A percentile compares a stretch with the other conserved stretches of the same genome.
Evolutionary conservation across 2,888 invertebrate genomes (phyloP).

Genomic region (Sphaerophoria rueppellii): DNA sequence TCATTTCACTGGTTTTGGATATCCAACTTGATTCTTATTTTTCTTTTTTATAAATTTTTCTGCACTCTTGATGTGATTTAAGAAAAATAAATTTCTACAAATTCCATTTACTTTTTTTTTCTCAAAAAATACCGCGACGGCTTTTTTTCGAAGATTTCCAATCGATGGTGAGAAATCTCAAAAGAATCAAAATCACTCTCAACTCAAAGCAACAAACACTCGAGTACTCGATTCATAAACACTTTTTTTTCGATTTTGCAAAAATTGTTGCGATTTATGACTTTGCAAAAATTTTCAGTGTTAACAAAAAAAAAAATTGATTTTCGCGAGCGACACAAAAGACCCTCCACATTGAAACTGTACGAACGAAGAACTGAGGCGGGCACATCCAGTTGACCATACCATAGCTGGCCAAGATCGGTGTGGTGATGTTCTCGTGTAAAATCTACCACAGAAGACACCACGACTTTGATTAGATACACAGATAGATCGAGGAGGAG

Average conservation of each 20-base stretch:
- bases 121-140: constrained; percentile 58
- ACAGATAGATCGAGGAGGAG: constrained; percentile 27
- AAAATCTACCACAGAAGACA: constrained; percentile 55
- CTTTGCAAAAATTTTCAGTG: constrained; percentile 48
- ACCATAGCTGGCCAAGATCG: constrained; percentile 76
- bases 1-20: constrained; percentile 71
- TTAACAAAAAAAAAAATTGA: constrained; percentile 72
- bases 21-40: constrained; percentile 59
- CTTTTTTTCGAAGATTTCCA: constrained; percentile 17
- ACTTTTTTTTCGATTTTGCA: constrained; percentile 23
- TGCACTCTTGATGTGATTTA: neutral
- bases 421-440: constrained; percentile 56
- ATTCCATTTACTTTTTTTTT: constrained; percentile 5
- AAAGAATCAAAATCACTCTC: constrained; percentile 18
- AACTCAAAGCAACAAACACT: neutral
- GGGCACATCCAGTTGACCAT: constrained; percentile 76
- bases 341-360: constrained; percentile 79
- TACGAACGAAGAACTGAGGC: constrained; percentile 81
- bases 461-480: constrained; percentile 58
- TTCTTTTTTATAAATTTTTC: neutral
- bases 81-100: constrained; percentile 3
- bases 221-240: neutral
- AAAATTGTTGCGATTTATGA: constrained; percentile 40
- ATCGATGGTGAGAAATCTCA: constrained; percentile 6
- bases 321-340: constrained; percentile 74